A percentile compares a stretch with the other conserved stretches of the same genome.
phyloP scores from a whole-genome alignment of 2,113 vertebrate species.

The Halcyon malimbica region DNA sequence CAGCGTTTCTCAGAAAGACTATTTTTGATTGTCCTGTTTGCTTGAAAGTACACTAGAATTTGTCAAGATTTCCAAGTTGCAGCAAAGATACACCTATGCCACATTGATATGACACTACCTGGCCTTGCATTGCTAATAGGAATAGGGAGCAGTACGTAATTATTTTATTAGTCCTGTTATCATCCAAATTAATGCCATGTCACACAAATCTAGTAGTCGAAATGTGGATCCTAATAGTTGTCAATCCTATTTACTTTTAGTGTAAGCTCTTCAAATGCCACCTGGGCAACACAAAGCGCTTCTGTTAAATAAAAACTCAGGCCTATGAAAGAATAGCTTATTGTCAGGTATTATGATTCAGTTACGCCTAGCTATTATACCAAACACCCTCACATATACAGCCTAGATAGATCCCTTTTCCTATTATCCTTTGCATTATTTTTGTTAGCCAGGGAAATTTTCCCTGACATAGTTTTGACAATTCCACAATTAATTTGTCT shows the following conservation, averaged over 20 bases:
- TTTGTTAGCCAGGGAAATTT: background rate
- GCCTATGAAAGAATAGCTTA: background rate
- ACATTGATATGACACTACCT: background rate
- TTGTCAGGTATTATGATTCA: background rate
- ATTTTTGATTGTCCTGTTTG: background rate
- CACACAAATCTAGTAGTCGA: background rate
- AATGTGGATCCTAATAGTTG: background rate
- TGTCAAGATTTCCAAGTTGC: background rate
- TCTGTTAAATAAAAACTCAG: background rate
- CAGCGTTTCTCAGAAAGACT: background rate
- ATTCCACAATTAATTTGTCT: conserved; percentile 51
- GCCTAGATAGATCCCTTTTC: background rate
- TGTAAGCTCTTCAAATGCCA: background rate
- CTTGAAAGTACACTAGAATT: background rate
- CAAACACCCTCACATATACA: background rate
- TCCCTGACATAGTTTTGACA: background rate
- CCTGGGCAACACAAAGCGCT: background rate
- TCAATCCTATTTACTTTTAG: background rate
- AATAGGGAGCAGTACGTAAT: background rate
- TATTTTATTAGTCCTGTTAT: background rate
- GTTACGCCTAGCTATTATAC: background rate
- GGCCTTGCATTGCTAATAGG: background rate
- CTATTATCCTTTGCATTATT: background rate
- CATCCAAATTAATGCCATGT: background rate
- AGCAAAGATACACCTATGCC: background rate